Evolutionary conservation across 1,140 invertebrate species (phyloP).

Genomic region (Antheraea pernyi): DNA sequence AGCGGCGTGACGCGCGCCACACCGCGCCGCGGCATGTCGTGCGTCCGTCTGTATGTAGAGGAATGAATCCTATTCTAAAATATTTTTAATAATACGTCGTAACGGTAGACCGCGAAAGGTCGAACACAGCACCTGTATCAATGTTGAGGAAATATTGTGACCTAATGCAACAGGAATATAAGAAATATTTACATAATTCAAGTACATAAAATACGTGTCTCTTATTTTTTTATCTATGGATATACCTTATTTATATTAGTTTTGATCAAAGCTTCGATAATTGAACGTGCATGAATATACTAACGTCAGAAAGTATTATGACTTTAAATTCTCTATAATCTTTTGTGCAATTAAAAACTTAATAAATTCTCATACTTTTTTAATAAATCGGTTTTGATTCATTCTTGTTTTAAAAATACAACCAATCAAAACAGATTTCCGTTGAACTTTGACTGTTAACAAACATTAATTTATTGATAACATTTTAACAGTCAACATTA

Average conservation of each 20-base stretch:
- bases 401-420: conserved; percentile 14
- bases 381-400: neutral
- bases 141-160: conserved; percentile 14
- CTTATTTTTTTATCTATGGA: conserved; percentile 11
- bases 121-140: conserved; percentile 14
- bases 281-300: neutral
- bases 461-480: conserved; percentile 25
- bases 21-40: no score
- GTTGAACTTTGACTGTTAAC: conserved; percentile 29
- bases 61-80: neutral
- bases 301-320: neutral
- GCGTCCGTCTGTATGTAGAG: neutral
- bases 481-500: conserved; percentile 26
- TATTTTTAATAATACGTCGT: conserved; percentile 10
- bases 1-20: conserved; percentile 22
- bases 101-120: conserved; percentile 6
- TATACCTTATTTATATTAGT: neutral
- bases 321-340: neutral
- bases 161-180: conserved; percentile 2
- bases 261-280: neutral
- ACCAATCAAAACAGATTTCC: conserved; percentile 23
- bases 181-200: conserved; percentile 9
- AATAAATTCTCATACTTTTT: neutral
- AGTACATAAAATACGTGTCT: neutral
- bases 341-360: neutral